These are phyloP conservation scores for Pomatostomus ruficeps DNA, from an alignment of 2,113 vertebrate species.

Conservation along the genomic window DNA sequence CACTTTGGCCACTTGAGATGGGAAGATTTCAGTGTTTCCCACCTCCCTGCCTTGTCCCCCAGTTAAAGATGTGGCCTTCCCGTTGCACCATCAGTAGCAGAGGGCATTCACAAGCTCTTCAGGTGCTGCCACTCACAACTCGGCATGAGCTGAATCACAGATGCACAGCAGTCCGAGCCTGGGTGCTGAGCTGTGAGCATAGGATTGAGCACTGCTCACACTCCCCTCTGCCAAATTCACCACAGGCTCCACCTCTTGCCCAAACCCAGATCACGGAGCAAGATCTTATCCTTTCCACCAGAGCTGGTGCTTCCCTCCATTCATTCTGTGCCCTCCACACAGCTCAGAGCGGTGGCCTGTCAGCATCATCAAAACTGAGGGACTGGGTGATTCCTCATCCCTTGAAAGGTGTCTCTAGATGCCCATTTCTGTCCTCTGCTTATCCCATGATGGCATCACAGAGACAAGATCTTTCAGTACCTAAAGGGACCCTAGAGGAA, in stretches of 20 bases:
- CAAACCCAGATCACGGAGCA: accelerated
- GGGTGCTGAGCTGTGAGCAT: not conserved
- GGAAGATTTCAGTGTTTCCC: not conserved
- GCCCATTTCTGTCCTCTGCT: not conserved
- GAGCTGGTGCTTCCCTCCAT: not conserved
- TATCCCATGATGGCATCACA: not conserved
- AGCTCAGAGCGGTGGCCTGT: not conserved
- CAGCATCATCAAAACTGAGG: not conserved
- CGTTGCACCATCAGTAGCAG: not conserved
- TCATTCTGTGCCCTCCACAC: not conserved
- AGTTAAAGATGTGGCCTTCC: not conserved
- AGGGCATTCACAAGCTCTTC: not conserved
- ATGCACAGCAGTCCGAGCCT: not conserved
- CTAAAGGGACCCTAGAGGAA: not conserved
- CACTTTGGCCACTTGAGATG: not conserved
- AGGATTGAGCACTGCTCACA: accelerated
- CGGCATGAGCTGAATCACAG: not conserved
- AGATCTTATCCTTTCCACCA: not conserved
- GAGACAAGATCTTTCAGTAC: not conserved
- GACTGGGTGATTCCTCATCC: not conserved
- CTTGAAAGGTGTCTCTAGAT: not conserved
- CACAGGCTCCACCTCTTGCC: not conserved
- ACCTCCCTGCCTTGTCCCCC: not conserved
- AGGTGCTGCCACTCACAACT: not conserved
- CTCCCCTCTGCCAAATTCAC: not conserved